Evolutionary conservation across 2,113 vertebrate genomes (phyloP), one percentile per base, ranked within the genome.

Genomic region (Tympanuchus pallidicinctus): DNA sequence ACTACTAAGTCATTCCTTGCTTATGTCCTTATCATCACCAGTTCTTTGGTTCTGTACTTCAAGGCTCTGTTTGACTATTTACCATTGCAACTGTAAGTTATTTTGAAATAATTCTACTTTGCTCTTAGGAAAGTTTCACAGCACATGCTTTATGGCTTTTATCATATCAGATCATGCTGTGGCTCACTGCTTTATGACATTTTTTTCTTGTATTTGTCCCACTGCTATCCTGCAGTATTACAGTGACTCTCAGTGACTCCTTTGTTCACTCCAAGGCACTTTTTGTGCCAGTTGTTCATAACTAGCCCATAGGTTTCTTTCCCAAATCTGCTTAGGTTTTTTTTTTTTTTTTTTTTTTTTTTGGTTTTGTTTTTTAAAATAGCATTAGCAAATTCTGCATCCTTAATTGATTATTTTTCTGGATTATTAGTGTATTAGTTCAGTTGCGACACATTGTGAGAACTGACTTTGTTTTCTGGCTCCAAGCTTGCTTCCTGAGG

Each of bases 101-200:
- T 71, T 87, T 64, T 89, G 32, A 72, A 89, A 52, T 66, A 94
- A 93, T 82, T 92, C 34, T 69, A 30, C n/a, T 56, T 20, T 65
- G 63, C 36, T 94, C 61, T 80, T 92, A 56, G 70, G 43, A 54
- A 93, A 64, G 66, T 48, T 71, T 94, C 83, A 82, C 43, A 92
- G 60, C 21, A 54, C 6, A 10, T 60, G 16, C 15, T 96, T 96
- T 59, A 38, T 84, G 40, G 92, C 90, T 85, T 93, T 86, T 84
- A 89, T 95, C 56, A 74, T 50, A 88, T 77, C 63, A 34, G 65
- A 73, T 88, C 84, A 86, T 89, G 48, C 66, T 95, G 90, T 82
- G 76, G 63, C 56, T 85, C 69, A 77, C 70, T 92, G 38, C 64
- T 84, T 82, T 82, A 80, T 89, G 85, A 71, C 48, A 82, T 86